Evolutionary conservation across 1,140 invertebrate genomes (phyloP).

Genomic region (Cheumatopsyche charites): DNA sequence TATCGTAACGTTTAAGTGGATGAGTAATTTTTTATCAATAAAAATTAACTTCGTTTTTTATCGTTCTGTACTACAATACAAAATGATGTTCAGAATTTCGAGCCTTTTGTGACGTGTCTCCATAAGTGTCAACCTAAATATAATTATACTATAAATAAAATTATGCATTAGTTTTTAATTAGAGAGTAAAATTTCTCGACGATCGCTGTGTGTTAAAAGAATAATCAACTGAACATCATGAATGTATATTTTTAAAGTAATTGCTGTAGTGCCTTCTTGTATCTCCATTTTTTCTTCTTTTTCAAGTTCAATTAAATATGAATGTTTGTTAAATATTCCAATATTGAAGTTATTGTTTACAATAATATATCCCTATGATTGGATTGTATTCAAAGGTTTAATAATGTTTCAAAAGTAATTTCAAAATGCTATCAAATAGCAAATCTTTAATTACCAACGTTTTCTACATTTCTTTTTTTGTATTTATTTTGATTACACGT

Average conservation of each 20-base stretch:
- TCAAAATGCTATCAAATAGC: too few relatives aligned
- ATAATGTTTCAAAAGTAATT: too few relatives aligned
- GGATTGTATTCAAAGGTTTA: too few relatives aligned
- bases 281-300: constrained; percentile 12
- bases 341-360: too few relatives aligned
- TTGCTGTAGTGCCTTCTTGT: constrained; percentile 47
- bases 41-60: background rate
- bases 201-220: too few relatives aligned
- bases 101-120: constrained; percentile 27
- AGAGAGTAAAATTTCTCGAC: background rate
- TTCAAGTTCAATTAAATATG: too few relatives aligned
- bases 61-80: background rate
- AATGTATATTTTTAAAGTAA: constrained; percentile 29
- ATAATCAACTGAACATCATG: too few relatives aligned
- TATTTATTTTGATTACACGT: constrained; percentile 9
- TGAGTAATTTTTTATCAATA: background rate
- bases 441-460: too few relatives aligned
- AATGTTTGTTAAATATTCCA: too few relatives aligned
- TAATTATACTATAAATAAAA: constrained; percentile 2
- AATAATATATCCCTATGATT: too few relatives aligned
- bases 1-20: constrained; percentile 6
- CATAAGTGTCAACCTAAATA: constrained; percentile 28
- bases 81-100: constrained; percentile 20
- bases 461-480: background rate
- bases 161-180: background rate